Conservation (phyloP, 2,888 invertebrate genomes). For the Microctonus hyperodae region DNA sequence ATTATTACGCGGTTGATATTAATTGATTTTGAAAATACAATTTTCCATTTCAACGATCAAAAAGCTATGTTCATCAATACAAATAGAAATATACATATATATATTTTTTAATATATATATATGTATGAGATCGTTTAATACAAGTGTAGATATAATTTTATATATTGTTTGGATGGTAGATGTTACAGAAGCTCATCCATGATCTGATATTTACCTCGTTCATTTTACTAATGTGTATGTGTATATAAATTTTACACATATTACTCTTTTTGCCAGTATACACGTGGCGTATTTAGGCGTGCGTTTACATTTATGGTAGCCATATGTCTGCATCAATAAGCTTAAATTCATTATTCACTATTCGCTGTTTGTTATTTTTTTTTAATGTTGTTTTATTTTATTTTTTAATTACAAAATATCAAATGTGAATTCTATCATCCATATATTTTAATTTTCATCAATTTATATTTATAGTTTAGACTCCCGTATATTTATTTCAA, state of each 20-base stretch:
- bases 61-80: conserved; percentile 39
- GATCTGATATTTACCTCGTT: conserved; percentile 18
- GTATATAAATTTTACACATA: too few species aligned
- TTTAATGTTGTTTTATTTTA: too few species aligned
- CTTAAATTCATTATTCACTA: conserved; percentile 30
- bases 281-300: conserved; percentile 21
- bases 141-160: background rate
- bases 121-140: conserved; percentile 1
- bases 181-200: background rate
- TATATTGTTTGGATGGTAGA: background rate
- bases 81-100: too few species aligned
- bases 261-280: background rate
- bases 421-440: too few species aligned
- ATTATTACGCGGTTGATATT: conserved; percentile 60
- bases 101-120: too few species aligned
- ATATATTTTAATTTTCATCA: too few species aligned
- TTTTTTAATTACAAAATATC: too few species aligned
- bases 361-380: conserved; percentile 6
- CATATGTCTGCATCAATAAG: conserved; percentile 30
- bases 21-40: conserved; percentile 62
- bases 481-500: too few species aligned
- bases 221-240: background rate
- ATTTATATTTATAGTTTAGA: too few species aligned
- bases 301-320: conserved; percentile 21
- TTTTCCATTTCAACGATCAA: conserved; percentile 62